Evolutionary conservation across 2,888 invertebrate genomes (phyloP).

Genomic region (Cynaeus angustus): DNA sequence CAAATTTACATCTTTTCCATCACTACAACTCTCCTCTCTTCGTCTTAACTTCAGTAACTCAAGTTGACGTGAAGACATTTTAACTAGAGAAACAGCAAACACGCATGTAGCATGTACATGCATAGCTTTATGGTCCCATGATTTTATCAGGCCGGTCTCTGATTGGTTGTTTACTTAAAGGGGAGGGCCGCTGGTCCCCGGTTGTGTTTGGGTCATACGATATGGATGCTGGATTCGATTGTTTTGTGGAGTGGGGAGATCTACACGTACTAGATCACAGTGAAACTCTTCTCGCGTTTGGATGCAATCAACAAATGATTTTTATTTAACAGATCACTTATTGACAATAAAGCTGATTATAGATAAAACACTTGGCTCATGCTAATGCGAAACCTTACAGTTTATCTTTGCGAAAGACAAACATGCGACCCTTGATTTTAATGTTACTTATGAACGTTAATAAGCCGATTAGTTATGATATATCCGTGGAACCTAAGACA

Average conservation of each 20-base stretch:
- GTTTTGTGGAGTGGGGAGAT: conserved; percentile 54
- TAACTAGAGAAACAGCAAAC: conserved; percentile 58
- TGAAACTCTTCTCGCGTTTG: conserved; percentile 11
- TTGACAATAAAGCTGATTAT: too few species aligned
- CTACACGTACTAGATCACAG: conserved; percentile 37
- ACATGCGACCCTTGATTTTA: conserved; percentile 56
- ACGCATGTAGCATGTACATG: conserved; percentile 69
- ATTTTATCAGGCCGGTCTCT: conserved; percentile 71
- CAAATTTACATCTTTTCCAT: conserved; percentile 51
- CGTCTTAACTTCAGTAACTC: conserved; percentile 12
- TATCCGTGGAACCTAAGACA: conserved; percentile 61
- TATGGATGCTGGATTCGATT: conserved; percentile 65
- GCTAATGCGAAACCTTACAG: conserved; percentile 36
- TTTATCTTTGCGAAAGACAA: conserved; percentile 41
- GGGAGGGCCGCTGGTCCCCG: conserved; percentile 66
- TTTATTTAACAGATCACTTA: conserved; percentile 23
- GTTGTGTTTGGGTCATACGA: conserved; percentile 62
- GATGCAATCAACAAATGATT: conserved; percentile 17
- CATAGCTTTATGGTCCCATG: conserved; percentile 72
- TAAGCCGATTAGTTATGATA: conserved; percentile 64
- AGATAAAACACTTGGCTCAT: too few species aligned
- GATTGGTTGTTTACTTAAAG: conserved; percentile 71
- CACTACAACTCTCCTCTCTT: conserved; percentile 41
- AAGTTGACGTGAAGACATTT: conserved; percentile 48
- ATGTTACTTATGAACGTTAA: conserved; percentile 61